Conservation (phyloP, 2,113 vertebrate species). For the Acanthochromis polyacanthus region DNA sequence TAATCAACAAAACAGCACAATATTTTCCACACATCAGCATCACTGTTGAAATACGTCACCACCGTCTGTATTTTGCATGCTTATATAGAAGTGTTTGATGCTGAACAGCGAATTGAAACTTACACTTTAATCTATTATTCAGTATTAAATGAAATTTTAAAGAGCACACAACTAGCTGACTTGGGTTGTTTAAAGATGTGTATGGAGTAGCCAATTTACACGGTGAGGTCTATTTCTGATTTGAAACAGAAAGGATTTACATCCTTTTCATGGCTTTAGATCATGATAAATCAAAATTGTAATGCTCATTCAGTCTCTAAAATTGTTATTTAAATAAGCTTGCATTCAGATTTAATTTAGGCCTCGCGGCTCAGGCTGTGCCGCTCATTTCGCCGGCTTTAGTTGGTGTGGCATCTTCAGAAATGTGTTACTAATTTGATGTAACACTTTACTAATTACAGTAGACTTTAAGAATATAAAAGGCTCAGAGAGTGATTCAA, state of each 20-base stretch:
- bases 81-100: conserved; percentile 7
- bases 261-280: background rate
- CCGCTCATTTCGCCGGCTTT: background rate
- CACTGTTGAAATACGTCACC: conserved; percentile 7
- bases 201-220: conserved; percentile 6
- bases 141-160: conserved; percentile 30
- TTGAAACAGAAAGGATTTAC: background rate
- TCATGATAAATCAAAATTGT: background rate
- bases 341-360: too few relatives aligned
- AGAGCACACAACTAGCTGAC: conserved; percentile 2
- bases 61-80: background rate
- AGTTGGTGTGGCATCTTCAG: background rate
- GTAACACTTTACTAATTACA: background rate
- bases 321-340: too few relatives aligned
- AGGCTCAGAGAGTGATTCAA: background rate
- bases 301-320: background rate
- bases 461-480: conserved; percentile 10
- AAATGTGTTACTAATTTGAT: conserved; percentile 13
- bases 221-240: conserved; percentile 1
- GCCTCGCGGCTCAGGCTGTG: background rate
- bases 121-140: conserved; percentile 54
- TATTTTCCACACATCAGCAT: conserved; percentile 2
- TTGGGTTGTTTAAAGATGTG: conserved; percentile 12
- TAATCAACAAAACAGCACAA: background rate
- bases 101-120: conserved; percentile 4